Percentiles rank a stretch among this genome's conserved stretches.
Conservation (phyloP, 2,888 invertebrate genomes). For the Strigamia maritima region DNA sequence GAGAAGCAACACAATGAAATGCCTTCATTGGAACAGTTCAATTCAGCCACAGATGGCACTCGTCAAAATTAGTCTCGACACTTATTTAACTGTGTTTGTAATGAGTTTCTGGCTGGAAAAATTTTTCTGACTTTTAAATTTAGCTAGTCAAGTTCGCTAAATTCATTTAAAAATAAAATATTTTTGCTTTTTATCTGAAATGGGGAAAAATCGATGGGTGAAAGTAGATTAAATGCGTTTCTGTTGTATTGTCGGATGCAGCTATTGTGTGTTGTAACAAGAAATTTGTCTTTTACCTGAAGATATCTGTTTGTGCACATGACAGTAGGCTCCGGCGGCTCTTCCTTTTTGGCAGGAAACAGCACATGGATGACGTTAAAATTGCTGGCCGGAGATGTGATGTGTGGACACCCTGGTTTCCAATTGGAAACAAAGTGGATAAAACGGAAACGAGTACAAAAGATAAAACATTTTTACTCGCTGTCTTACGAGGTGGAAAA, state of each 20-base stretch:
- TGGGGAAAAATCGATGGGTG: too few species aligned
- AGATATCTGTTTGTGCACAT: background rate
- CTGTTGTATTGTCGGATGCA: background rate
- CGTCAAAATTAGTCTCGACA: slow-evolving; percentile 22
- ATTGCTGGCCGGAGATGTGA: slow-evolving; percentile 10
- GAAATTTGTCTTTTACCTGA: slow-evolving; percentile 9
- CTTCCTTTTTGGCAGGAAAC: slow-evolving; percentile 10
- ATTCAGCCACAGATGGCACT: slow-evolving; percentile 26
- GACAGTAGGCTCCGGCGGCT: background rate
- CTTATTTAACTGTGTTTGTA: background rate
- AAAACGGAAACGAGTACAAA: background rate
- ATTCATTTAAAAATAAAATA: too few species aligned
- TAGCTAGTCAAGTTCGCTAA: background rate
- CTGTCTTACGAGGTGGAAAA: background rate
- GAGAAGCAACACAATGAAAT: slow-evolving; percentile 27
- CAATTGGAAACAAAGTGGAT: background rate
- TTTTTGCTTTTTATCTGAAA: too few species aligned
- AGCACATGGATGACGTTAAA: slow-evolving; percentile 4
- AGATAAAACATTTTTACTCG: background rate
- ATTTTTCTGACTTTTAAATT: background rate
- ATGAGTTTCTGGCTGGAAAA: background rate
- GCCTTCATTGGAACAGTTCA: slow-evolving; percentile 21
- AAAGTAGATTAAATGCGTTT: too few species aligned
- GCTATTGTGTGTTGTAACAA: background rate
- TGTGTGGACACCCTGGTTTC: slow-evolving; percentile 14